Percentiles rank a stretch among this genome's conserved stretches.
Evolutionary conservation across 2,797 vertebrate species (phyloP).

Genomic region (Allobates femoralis): DNA sequence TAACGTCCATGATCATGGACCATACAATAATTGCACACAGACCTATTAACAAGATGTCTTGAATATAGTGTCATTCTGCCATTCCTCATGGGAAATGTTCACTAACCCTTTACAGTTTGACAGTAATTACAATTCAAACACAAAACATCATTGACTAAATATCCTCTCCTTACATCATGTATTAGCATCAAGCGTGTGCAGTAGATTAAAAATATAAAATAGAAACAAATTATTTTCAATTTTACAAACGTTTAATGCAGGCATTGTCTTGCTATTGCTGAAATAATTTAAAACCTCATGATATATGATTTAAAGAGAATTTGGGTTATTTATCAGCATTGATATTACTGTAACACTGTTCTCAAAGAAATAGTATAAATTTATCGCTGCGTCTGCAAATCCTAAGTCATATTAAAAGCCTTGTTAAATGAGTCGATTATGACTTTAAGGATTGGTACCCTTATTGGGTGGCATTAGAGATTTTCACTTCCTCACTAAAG

Average conservation of each 20-base stretch:
- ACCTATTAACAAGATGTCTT: constrained; percentile 71
- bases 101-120: constrained; percentile 70
- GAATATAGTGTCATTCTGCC: constrained; percentile 71
- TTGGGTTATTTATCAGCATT: not conserved
- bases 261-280: not conserved
- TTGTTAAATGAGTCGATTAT: too few species aligned
- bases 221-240: not conserved
- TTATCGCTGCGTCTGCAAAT: too few species aligned
- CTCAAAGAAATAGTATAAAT: not conserved
- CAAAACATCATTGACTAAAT: constrained; percentile 68
- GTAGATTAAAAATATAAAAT: not conserved
- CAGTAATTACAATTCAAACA: constrained; percentile 72
- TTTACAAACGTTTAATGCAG: not conserved
- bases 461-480: too few species aligned
- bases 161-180: constrained; percentile 64
- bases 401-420: too few species aligned
- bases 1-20: constrained; percentile 70
- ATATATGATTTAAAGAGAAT: not conserved
- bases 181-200: constrained; percentile 65
- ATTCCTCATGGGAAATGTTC: constrained; percentile 70
- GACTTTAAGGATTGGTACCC: too few species aligned
- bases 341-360: not conserved
- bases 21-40: constrained; percentile 71
- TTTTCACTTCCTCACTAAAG: too few species aligned
- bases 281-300: not conserved